phyloP scores from a whole-genome alignment of 1,140 invertebrate species.

The Patella vulgata region DNA sequence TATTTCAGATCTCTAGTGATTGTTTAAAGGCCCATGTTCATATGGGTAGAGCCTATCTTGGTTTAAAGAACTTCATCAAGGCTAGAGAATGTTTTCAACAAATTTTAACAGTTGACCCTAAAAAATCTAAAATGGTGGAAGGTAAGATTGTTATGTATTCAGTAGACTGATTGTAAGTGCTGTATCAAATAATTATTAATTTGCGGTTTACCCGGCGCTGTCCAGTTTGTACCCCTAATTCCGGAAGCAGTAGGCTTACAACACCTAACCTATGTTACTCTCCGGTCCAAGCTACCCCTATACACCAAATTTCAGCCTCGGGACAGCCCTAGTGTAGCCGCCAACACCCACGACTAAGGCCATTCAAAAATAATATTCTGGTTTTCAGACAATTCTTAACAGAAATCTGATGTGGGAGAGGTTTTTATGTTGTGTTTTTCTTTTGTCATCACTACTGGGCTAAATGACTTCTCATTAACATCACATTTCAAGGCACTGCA shows the following conservation, averaged over 20 bases:
- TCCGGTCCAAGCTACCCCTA: no score
- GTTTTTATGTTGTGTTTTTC: no score
- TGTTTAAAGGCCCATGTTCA: conserved; percentile 63
- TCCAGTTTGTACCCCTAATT: background rate
- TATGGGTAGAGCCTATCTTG: conserved; percentile 55
- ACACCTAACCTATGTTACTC: no score
- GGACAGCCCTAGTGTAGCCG: no score
- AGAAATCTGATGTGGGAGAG: no score
- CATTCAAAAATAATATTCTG: no score
- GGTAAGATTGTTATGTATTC: conserved; percentile 46
- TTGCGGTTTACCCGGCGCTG: no score
- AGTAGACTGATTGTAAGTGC: background rate
- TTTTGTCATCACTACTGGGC: no score
- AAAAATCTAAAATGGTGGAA: conserved; percentile 54
- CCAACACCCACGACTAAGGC: background rate
- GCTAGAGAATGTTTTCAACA: conserved; percentile 56
- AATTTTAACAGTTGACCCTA: conserved; percentile 52
- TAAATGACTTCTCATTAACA: no score
- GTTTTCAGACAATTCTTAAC: no score
- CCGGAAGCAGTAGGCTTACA: background rate
- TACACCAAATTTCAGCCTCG: no score
- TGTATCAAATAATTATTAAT: background rate
- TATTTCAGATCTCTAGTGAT: conserved; percentile 47
- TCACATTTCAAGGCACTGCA: no score
- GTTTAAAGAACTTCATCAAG: conserved; percentile 56